Evolutionary conservation across 2,888 invertebrate genomes (phyloP).

Genomic region (Pandemis heparana): DNA sequence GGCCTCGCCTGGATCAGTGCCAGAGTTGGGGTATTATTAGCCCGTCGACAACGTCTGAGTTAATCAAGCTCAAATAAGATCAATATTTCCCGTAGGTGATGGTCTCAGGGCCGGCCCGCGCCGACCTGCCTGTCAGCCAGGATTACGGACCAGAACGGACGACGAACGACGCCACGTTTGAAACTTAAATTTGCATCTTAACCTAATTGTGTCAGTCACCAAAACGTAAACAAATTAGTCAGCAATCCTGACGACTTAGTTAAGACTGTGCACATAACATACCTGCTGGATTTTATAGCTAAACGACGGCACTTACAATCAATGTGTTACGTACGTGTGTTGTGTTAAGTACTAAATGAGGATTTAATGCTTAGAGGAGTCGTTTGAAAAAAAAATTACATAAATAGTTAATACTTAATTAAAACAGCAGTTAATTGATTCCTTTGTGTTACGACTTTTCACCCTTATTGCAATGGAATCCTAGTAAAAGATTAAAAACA

Average conservation of each 20-base stretch:
- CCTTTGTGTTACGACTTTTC: too few relatives aligned
- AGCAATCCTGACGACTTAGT: not conserved
- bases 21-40: slow-evolving; percentile 83
- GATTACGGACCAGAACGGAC: slow-evolving; percentile 61
- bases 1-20: slow-evolving; percentile 81
- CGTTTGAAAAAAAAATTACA: too few relatives aligned
- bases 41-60: slow-evolving; percentile 80
- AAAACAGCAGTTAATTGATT: too few relatives aligned
- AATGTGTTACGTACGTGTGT: not conserved
- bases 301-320: not conserved
- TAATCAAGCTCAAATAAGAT: slow-evolving; percentile 85
- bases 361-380: too few relatives aligned
- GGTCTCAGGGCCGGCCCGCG: slow-evolving; percentile 65
- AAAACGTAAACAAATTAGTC: slow-evolving; percentile 42
- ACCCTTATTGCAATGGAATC: too few relatives aligned
- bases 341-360: not conserved
- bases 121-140: slow-evolving; percentile 58
- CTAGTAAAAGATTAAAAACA: too few relatives aligned
- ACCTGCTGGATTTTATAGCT: not conserved
- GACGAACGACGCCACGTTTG: slow-evolving; percentile 50
- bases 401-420: too few relatives aligned
- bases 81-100: slow-evolving; percentile 82
- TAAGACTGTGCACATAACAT: slow-evolving; percentile 1
- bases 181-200: slow-evolving; percentile 51
- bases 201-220: slow-evolving; percentile 52